Base-by-base conservation (phyloP, 2,113 vertebrate genomes). In the Anas platyrhynchos region DNA sequence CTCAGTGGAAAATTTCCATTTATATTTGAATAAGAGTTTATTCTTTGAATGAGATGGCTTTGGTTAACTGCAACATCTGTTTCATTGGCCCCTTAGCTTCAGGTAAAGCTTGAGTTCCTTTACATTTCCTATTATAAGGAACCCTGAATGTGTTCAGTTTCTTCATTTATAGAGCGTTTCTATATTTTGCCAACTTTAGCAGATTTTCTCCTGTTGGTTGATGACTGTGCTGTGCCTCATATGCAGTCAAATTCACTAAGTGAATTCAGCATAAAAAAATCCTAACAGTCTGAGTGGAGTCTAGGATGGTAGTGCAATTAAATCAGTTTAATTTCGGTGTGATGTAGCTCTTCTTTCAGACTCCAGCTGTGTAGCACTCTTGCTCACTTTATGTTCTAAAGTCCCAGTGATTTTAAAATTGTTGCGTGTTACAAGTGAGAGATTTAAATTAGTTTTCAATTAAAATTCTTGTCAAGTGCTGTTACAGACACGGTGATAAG, bases 371-470 rank as follows among this genome's bases (percentile, higher is more conserved):
- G 79, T 36, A 73, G 65, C 41, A 16, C 29, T 66, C 32, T 63
- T 81, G 46, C 73, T 91, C 41, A 82, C 55, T 46, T 94, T 13
- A 3, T 80, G 26, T 88, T 91, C 74, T 83, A 66, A 90, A 95
- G 82, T 76, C 46, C 22, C 41, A 87, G 44, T 55, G 72, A 59
- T 79, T 92, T 93, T 59, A 74, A 32, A 71, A 44, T 82, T 74
- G 85, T 68, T 69, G 25, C 66, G 74, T 83, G 25, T 61, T 86
- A 78, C 58, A 67, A 78, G 11, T 16, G 63, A 68, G 72, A 84
- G 54, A 80, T 26, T 48, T n/a, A 88, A 83, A 72, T 71, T n/a
- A 25, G 38, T 25, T 68, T 77, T 88, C 54, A 67, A 88, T 90
- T 96, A 36, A 92, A 91, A 11, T 73, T 89, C 48, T 84, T 88